Evolutionary conservation across 2,113 vertebrate species (phyloP).

Genomic region (Puffinus mauretanicus): DNA sequence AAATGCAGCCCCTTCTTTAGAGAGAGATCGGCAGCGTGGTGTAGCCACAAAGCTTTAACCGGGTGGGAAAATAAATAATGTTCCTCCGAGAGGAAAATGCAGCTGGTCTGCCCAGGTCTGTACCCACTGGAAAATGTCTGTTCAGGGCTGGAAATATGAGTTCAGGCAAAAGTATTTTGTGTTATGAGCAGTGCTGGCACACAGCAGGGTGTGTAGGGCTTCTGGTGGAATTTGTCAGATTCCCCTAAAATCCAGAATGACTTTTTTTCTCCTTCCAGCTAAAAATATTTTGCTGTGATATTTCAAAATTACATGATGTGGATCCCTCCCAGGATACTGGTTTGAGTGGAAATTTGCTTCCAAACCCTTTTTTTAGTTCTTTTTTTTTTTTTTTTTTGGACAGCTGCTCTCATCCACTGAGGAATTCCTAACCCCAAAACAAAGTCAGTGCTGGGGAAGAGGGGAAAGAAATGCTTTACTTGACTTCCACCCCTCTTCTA

Average conservation of each 20-base stretch:
- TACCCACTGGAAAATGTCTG: not conserved
- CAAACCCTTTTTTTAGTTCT: not conserved
- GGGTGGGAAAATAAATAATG: not conserved
- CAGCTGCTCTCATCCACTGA: not conserved
- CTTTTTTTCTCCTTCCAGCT: not conserved
- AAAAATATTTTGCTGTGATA: not conserved
- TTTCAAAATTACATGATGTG: not conserved
- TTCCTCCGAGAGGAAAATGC: not conserved
- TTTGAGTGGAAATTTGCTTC: not conserved
- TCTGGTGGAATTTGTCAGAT: not conserved
- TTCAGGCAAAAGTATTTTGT: not conserved
- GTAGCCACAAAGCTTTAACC: fast-evolving
- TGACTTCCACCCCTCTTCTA: not conserved
- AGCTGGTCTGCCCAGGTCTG: not conserved
- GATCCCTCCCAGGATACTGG: not conserved
- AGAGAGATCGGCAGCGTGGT: not conserved
- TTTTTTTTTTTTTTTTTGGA: not conserved
- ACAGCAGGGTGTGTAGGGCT: not conserved
- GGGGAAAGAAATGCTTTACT: not conserved
- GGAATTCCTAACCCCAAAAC: not conserved
- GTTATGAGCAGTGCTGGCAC: not conserved
- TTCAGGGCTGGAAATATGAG: not conserved
- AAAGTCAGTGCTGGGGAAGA: not conserved
- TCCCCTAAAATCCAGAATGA: not conserved
- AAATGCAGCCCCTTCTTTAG: not conserved